A percentile compares a stretch with the other conserved stretches of the same genome.
Conservation (phyloP, 1,140 invertebrate species). For the Condylostylus longicornis region DNA sequence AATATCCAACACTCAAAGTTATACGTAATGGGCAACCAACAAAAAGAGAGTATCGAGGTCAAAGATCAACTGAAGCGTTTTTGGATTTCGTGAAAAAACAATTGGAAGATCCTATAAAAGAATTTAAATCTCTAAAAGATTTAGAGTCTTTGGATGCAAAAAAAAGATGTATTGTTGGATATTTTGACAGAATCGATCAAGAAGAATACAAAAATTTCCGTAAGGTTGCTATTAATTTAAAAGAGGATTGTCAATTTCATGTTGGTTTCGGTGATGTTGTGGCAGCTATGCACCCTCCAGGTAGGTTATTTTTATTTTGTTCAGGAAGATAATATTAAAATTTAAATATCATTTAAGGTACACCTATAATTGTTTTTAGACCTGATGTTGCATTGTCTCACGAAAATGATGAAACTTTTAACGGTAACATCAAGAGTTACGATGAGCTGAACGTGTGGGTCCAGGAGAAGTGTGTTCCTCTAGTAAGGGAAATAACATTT, state of each 20-base stretch:
- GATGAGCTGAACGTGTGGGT: conserved; percentile 77
- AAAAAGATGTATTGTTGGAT: conserved; percentile 85
- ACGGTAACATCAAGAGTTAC: conserved; percentile 51
- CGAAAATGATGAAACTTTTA: conserved; percentile 68
- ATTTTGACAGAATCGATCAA: conserved; percentile 71
- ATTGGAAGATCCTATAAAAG: conserved; percentile 74
- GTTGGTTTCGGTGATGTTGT: conserved; percentile 81
- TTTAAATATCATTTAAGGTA: conserved; percentile 26
- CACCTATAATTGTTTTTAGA: conserved; percentile 65
- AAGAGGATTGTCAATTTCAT: conserved; percentile 93
- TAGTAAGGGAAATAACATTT: conserved; percentile 90
- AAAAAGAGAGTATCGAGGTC: conserved; percentile 88
- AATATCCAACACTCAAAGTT: conserved; percentile 96
- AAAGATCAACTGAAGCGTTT: conserved; percentile 61
- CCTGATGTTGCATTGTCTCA: conserved; percentile 61
- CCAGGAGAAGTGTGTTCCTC: conserved; percentile 72
- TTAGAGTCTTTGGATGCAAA: conserved; percentile 68
- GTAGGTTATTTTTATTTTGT: conserved; percentile 17
- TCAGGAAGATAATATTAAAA: background rate
- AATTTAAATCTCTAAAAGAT: conserved; percentile 60
- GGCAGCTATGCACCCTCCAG: conserved; percentile 66
- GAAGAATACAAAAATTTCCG: conserved; percentile 66
- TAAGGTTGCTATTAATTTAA: conserved; percentile 70
- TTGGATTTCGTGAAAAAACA: conserved; percentile 78
- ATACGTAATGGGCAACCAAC: conserved; percentile 84